These are phyloP conservation scores for Chamaea fasciata DNA, from an alignment of 2,113 vertebrate genomes.

Conservation along the genomic window DNA sequence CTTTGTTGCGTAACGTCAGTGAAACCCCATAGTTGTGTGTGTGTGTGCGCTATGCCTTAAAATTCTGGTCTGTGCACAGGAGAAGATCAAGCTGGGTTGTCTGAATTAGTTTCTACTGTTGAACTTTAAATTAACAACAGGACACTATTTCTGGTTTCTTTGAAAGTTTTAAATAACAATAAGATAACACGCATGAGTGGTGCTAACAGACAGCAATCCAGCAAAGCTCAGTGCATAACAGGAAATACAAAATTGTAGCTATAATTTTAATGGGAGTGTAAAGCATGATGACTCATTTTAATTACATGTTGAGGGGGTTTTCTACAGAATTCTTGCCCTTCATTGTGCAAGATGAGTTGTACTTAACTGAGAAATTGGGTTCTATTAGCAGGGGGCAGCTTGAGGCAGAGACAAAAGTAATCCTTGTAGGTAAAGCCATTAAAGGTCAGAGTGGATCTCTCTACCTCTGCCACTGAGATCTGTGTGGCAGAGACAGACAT, in stretches of 20 bases:
- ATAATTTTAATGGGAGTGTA: neutral
- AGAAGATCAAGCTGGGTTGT: neutral
- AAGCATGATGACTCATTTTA: neutral
- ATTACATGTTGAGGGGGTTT: neutral
- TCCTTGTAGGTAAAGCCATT: neutral
- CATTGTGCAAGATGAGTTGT: neutral
- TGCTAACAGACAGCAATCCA: neutral
- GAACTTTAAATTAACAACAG: neutral
- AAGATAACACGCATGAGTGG: neutral
- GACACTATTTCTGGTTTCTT: neutral
- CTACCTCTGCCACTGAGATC: neutral
- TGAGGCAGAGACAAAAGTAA: neutral
- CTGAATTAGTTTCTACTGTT: neutral
- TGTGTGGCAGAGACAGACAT: neutral
- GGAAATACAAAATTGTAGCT: neutral
- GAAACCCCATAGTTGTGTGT: rapidly evolving
- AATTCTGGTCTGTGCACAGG: neutral
- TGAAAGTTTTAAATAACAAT: neutral
- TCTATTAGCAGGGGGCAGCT: neutral
- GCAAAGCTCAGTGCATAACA: neutral
- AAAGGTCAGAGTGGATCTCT: neutral
- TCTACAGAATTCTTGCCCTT: neutral
- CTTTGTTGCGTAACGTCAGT: neutral
- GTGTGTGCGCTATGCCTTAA: neutral
- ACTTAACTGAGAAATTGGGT: neutral